A percentile compares a stretch with the other conserved stretches of the same genome.
phyloP scores from a whole-genome alignment of 92 coral and sea anemone species.

The Porites divaricata region DNA sequence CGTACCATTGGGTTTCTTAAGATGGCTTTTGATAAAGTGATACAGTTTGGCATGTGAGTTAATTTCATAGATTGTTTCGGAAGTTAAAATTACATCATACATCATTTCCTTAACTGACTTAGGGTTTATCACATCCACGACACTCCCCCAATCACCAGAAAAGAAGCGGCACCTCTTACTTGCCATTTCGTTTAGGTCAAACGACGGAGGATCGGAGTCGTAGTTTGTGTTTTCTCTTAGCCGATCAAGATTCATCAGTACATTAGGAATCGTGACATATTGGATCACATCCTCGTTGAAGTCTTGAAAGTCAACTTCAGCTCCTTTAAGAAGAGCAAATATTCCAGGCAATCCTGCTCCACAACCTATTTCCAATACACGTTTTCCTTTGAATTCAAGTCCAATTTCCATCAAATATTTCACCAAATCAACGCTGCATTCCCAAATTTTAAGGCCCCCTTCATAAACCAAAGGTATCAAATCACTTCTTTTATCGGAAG shows the following conservation, averaged over 20 bases:
- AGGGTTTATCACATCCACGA: constrained; percentile 69
- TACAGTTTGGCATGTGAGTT: constrained; percentile 71
- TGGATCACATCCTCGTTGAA: constrained; percentile 89
- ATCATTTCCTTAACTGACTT: constrained; percentile 15
- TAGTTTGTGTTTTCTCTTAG: not conserved
- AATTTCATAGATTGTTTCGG: constrained; percentile 92
- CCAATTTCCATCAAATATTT: constrained; percentile 67
- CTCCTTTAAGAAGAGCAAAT: constrained; percentile 77
- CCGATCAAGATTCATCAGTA: constrained; percentile 57
- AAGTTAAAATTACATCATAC: constrained; percentile 89
- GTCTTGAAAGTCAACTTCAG: constrained; percentile 92
- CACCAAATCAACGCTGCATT: constrained; percentile 88
- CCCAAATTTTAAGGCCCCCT: constrained; percentile 98
- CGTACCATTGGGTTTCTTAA: constrained; percentile 72
- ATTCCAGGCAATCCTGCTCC: constrained; percentile 97
- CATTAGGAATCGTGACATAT: constrained; percentile 89
- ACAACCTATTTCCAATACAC: constrained; percentile 90
- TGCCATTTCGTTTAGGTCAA: constrained; percentile 3
- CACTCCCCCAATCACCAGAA: constrained; percentile 89
- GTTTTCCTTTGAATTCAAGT: constrained; percentile 62
- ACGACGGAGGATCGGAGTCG: not conserved
- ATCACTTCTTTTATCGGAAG: constrained; percentile 71
- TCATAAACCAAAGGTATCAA: constrained; percentile 87
- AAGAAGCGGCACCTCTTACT: constrained; percentile 68
- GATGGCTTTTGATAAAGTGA: constrained; percentile 65